Conservation (phyloP, 2,113 vertebrate genomes). For the Anthoscopus minutus region DNA sequence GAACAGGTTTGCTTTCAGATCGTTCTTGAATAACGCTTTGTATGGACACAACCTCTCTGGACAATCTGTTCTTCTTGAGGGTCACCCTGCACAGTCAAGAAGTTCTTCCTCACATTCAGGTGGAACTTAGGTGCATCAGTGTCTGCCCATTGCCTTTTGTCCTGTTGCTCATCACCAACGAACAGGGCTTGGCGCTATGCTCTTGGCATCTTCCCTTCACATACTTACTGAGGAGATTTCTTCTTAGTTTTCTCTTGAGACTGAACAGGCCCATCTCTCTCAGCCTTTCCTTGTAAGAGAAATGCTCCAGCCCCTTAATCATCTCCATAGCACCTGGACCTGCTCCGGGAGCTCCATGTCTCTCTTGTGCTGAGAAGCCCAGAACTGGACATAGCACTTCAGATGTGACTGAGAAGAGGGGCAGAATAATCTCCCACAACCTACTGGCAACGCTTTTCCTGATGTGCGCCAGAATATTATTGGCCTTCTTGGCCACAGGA, state of each 20-base stretch:
- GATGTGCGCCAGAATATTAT: no score
- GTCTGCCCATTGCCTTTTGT: not conserved
- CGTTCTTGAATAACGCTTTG: not conserved
- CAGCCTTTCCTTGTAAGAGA: not conserved
- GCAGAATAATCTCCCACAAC: not conserved
- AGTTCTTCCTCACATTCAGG: not conserved
- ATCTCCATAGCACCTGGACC: not conserved
- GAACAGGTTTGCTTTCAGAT: not conserved
- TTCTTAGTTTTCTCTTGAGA: not conserved
- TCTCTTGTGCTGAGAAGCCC: not conserved
- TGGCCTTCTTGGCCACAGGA: not conserved
- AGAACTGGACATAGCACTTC: not conserved
- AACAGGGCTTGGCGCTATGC: not conserved
- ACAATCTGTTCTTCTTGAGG: accelerated
- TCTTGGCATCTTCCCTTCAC: not conserved
- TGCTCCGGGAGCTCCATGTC: not conserved
- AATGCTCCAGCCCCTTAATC: not conserved
- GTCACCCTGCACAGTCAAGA: not conserved
- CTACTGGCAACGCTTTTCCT: not conserved
- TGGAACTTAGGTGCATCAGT: not conserved
- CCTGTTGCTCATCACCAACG: not conserved
- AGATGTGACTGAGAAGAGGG: not conserved
- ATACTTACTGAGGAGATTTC: no score
- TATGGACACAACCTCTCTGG: not conserved
- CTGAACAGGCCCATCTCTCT: not conserved